Base-by-base conservation (phyloP, 1,140 invertebrate genomes). In the Artemia franciscana region DNA sequence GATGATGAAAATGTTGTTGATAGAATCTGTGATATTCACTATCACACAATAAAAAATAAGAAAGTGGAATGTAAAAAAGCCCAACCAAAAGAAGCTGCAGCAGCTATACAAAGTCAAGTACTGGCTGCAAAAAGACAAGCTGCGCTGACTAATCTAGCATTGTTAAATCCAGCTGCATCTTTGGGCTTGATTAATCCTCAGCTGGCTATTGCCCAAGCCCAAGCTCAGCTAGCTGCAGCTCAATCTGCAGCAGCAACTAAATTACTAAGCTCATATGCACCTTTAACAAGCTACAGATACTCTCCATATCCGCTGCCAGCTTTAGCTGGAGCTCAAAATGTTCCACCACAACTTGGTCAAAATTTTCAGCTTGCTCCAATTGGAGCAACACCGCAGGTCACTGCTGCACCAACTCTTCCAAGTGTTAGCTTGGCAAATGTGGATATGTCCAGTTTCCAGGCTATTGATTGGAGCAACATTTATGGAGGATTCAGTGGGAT, bases 31-130 rank as follows among this genome's bases (percentile, higher is more conserved):
- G 87, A 91, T 70, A 91, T 91, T 57, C 88, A 91, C 73, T 91
- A 89, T 71, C 86, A 92, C 73, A 91, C 86, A 21, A 87, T 92
- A 65, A 91, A 91, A 74, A 90, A 90, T 72, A 91, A 92, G 73
- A 90, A 89, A 73, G 87, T 90, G 26, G 88, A 91, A 71, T 91
- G 88, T 73, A 91, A 91, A 73, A 89, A 90, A 73, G 88, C 88
- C 5, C 88, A 91, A 74, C 88, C 88, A 2, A 91, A 92, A 72
- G 88, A 91, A 69, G 85, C 86, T 0, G 62, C 67, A 3, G 67
- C 70, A 21, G 67, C 67, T 51, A 23, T 63, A n/a, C 39, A 51
- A 51, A 51, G 80, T n/a, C 64, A 67, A 21, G 75, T 83, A 66
- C 73, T 85, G 12, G 73, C 85, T 4, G 81, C 84, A 60, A 86